Conservation (phyloP, 2,888 invertebrate genomes). For the Melipona bicolor region DNA sequence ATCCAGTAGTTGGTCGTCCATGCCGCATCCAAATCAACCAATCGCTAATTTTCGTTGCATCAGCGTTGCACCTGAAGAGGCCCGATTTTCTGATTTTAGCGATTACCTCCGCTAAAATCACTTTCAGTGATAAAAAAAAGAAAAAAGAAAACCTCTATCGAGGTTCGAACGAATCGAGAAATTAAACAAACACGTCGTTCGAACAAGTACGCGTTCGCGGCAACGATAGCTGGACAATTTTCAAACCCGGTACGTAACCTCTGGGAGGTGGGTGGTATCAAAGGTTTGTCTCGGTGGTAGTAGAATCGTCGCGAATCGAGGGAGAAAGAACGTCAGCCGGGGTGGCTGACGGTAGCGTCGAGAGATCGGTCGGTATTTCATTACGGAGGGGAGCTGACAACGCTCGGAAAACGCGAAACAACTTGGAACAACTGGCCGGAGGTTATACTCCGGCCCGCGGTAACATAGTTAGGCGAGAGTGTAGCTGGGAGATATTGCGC, state of each 20-base stretch:
- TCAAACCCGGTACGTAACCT: background rate
- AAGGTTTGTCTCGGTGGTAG: background rate
- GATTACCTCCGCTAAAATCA: too few relatives aligned
- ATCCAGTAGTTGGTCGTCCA: too few relatives aligned
- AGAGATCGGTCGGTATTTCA: slow-evolving; percentile 52
- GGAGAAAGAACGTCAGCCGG: background rate
- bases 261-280: slow-evolving; percentile 11
- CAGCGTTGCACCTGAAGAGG: too few relatives aligned
- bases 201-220: background rate
- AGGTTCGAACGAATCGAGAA: slow-evolving; percentile 20
- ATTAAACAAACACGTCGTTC: slow-evolving; percentile 31
- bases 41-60: too few relatives aligned
- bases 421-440: slow-evolving; percentile 63
- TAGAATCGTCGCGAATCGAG: background rate
- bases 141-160: background rate
- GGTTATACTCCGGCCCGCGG: slow-evolving; percentile 61
- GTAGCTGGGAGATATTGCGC: slow-evolving; percentile 49
- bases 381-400: slow-evolving; percentile 40
- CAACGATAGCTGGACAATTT: slow-evolving; percentile 5
- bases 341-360: slow-evolving; percentile 3
- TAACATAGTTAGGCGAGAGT: slow-evolving; percentile 72
- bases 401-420: slow-evolving; percentile 65
- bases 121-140: too few relatives aligned
- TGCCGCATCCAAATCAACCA: too few relatives aligned
- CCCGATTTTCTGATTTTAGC: too few relatives aligned